A percentile compares a stretch with the other conserved stretches of the same genome.
These are phyloP conservation scores for Psilopogon haemacephalus DNA, from an alignment of 2,113 vertebrate species.

Conservation along the genomic window DNA sequence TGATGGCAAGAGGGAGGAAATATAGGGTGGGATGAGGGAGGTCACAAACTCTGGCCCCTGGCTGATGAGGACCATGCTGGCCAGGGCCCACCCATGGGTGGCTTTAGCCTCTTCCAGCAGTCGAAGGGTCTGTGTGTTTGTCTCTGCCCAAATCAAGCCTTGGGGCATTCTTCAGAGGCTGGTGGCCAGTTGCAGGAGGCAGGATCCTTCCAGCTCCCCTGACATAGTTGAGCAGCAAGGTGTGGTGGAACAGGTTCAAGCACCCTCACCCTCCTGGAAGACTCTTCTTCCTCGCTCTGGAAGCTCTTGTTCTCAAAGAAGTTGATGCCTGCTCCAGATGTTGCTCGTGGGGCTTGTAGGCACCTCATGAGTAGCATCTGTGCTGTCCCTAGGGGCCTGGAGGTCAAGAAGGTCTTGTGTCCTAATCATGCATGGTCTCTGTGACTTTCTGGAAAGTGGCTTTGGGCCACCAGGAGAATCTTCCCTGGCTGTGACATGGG, in stretches of 20 bases:
- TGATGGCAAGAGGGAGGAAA: too few species aligned
- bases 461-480: background rate
- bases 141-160: background rate
- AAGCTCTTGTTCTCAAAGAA: background rate
- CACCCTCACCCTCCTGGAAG: background rate
- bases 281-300: background rate
- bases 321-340: background rate
- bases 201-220: background rate
- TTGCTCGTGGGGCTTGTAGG: background rate
- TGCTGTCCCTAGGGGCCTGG: background rate
- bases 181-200: background rate
- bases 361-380: fast-evolving
- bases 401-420: too few species aligned
- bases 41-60: too few species aligned
- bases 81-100: fast-evolving
- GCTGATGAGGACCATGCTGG: background rate
- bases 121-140: background rate
- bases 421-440: fast-evolving
- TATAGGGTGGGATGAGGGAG: background rate
- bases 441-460: background rate
- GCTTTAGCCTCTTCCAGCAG: background rate
- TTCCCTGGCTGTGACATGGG: fast-evolving
- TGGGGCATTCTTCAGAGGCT: background rate
- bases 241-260: background rate
- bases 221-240: background rate